These are phyloP conservation scores for Porites lobata DNA, from an alignment of 92 coral and sea anemone species.

Conservation along the genomic window DNA sequence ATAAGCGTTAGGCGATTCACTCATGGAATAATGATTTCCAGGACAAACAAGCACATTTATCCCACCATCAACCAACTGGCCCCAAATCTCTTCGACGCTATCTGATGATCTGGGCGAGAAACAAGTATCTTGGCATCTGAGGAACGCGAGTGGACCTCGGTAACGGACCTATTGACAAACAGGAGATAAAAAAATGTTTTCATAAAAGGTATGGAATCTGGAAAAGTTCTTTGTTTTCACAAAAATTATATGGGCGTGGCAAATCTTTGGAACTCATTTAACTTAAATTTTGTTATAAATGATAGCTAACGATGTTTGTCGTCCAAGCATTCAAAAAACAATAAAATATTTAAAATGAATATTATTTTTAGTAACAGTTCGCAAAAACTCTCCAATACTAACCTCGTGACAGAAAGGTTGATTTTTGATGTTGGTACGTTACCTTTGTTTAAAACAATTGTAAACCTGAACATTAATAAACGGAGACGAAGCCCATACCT, in stretches of 20 bases:
- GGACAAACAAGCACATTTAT: constrained; percentile 69
- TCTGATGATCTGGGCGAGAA: constrained; percentile 27
- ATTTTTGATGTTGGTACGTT: too few species aligned
- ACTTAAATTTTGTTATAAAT: background rate
- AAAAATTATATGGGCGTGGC: too few species aligned
- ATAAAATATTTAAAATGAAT: too few species aligned
- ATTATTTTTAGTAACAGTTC: too few species aligned
- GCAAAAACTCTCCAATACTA: background rate
- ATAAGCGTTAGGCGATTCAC: constrained; percentile 70
- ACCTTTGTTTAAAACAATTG: too few species aligned
- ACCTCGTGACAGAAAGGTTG: too few species aligned
- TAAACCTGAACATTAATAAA: too few species aligned
- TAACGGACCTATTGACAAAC: constrained; percentile 52
- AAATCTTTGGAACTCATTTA: too few species aligned
- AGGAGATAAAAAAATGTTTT: background rate
- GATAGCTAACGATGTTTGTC: too few species aligned
- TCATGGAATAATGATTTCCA: constrained; percentile 75
- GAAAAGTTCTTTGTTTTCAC: too few species aligned
- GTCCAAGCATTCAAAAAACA: too few species aligned
- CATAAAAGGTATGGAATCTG: background rate
- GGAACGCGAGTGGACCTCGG: constrained; percentile 64
- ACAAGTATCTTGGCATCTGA: constrained; percentile 56
- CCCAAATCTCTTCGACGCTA: constrained; percentile 69
- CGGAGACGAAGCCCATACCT: constrained; percentile 17
- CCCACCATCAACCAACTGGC: constrained; percentile 59